A percentile compares a stretch with the other conserved stretches of the same genome.
phyloP scores from a whole-genome alignment of 2,888 invertebrate species.

The Pteria penguin region DNA sequence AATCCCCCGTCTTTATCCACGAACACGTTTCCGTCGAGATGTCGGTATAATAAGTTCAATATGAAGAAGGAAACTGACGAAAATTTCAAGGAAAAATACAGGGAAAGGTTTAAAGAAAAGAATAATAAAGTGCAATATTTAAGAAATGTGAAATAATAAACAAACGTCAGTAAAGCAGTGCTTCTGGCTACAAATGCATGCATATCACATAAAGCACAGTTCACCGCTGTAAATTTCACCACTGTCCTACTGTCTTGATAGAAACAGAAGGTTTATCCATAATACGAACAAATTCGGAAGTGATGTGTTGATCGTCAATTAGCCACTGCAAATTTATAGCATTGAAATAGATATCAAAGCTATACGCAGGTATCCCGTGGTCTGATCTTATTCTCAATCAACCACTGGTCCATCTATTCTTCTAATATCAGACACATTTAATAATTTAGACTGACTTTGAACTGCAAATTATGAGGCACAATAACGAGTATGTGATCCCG shows the following conservation, averaged over 20 bases:
- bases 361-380: conserved; percentile 21
- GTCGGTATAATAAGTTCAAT: conserved; percentile 2
- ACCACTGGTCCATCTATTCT: conserved; percentile 18
- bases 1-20: background rate
- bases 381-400: conserved; percentile 13
- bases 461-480: conserved; percentile 37
- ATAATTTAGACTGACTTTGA: conserved; percentile 33
- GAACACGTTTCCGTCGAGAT: background rate
- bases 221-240: no score
- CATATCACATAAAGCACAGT: no score
- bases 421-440: conserved; percentile 18
- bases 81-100: no score
- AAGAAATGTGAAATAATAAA: no score
- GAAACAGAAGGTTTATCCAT: no score
- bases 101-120: no score
- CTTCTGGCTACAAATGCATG: no score
- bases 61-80: no score
- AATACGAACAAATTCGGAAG: no score
- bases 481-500: conserved; percentile 12
- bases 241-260: no score
- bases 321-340: background rate
- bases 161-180: no score
- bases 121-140: no score
- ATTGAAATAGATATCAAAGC: conserved; percentile 19
- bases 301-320: background rate